Conservation (phyloP, 2,888 invertebrate species). For the Dilophus febrilis region DNA sequence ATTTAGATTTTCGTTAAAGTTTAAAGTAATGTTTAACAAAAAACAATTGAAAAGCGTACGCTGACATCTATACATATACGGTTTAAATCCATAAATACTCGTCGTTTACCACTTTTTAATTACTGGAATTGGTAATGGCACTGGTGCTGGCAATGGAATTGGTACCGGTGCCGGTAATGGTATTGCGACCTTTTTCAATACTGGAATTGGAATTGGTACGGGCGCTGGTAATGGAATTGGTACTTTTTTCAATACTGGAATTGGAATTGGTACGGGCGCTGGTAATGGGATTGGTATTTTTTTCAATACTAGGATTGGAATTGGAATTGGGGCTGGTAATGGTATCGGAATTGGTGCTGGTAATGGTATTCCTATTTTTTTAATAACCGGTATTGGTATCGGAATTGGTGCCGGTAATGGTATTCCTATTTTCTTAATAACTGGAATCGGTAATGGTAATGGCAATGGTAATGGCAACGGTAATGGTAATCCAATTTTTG, state of each 20-base stretch:
- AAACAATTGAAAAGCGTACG: too few relatives aligned
- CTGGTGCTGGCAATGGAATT: neutral
- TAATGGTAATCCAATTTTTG: slow-evolving; percentile 1
- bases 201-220: neutral
- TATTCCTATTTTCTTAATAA: neutral
- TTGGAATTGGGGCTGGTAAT: neutral
- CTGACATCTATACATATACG: too few relatives aligned
- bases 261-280: neutral
- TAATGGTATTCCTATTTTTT: neutral
- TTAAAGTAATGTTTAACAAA: too few relatives aligned
- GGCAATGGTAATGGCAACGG: slow-evolving; percentile 1
- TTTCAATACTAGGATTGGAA: neutral
- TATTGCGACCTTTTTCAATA: neutral
- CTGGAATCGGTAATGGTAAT: neutral
- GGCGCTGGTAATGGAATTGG: neutral
- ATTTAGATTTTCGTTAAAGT: too few relatives aligned
- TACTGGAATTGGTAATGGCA: neutral
- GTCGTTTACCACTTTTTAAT: too few relatives aligned
- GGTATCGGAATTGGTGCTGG: neutral
- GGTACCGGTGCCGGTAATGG: neutral
- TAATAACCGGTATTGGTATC: neutral
- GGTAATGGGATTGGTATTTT: neutral
- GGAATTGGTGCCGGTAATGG: neutral
- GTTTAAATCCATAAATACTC: too few relatives aligned
- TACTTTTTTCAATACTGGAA: neutral